phyloP scores from a whole-genome alignment of 2,797 vertebrate species.

The Meda fulgida region DNA sequence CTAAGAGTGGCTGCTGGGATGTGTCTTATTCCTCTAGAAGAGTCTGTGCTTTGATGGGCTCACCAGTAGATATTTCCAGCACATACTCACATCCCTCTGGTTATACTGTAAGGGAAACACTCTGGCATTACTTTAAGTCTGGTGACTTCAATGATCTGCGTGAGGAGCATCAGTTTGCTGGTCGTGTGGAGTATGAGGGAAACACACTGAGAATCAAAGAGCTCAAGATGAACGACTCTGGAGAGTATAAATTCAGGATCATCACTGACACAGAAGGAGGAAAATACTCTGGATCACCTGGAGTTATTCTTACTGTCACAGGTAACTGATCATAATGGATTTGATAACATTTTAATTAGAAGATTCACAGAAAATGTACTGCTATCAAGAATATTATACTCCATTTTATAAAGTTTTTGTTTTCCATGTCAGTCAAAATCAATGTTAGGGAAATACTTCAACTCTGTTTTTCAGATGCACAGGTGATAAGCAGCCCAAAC shows the following conservation, averaged over 20 bases:
- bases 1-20: neutral
- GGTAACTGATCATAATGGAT: neutral
- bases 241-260: conserved; percentile 61
- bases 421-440: neutral
- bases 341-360: neutral
- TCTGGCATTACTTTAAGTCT: neutral
- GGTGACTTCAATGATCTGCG: neutral
- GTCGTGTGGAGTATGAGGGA: conserved; percentile 40
- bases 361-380: neutral
- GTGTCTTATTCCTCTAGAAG: conserved; percentile 44
- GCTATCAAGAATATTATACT: neutral
- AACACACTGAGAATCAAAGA: conserved; percentile 62
- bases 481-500: neutral
- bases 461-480: conserved; percentile 30
- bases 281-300: conserved; percentile 22
- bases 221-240: conserved; percentile 56
- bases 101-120: neutral
- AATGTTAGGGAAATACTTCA: no score
- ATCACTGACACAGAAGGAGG: fast-evolving
- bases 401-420: neutral
- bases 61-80: conserved; percentile 54
- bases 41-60: conserved; percentile 58
- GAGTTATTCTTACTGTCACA: conserved; percentile 61
- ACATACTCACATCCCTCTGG: conserved; percentile 36
- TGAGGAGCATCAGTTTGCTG: neutral